Base-by-base conservation (phyloP, 2,888 invertebrate genomes). In the Thecocarcelia acutangulata region DNA sequence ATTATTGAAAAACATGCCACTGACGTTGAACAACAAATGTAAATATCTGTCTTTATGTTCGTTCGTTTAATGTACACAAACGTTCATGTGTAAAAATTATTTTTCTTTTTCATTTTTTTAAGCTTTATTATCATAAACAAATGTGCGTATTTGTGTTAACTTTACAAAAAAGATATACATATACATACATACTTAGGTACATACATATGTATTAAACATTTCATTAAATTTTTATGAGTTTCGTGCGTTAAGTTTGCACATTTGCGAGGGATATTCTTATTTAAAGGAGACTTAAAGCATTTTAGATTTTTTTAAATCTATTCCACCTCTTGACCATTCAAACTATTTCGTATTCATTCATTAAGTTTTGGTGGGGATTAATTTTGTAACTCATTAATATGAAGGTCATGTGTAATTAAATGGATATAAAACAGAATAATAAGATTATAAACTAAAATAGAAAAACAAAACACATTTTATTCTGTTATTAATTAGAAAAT, bases 351-450 rank as follows among this genome's bases (percentile, higher is more conserved):
- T 33, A 12, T 44, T 61, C 17, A 24, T 59, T 59, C 17, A 59
- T 42, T 15, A 40, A 5, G 15, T 17, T 40, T 21, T 0, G 33
- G 6, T 42, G 24, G 59, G 44, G 3, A 13, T 50, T 50, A 3
- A 6, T 73, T 68, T 42, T 33, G 33, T 52, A 52, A 9, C 33
- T 63, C 19, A 73, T 52, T 50, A 52, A 42, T 40, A 56, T 73
- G 81, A 81, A 81, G 81, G 81, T 77, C 76, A 48, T 56, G 13
- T 63, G 56, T 76, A 66, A 64, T 66, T 54, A 17, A 42, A 54
- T 56, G n/a, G 59, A 75, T 70, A 75, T 75, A 72, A 80, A 80
- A 72, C 54, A 80, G 64, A 75, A 40, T 48, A 48, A 74, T 54
- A 40, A 40, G 61, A 68, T 76, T 70, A 75, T 48, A 70, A 70